Conservation (phyloP, 2,113 vertebrate genomes). For the Mustelus asterias region DNA sequence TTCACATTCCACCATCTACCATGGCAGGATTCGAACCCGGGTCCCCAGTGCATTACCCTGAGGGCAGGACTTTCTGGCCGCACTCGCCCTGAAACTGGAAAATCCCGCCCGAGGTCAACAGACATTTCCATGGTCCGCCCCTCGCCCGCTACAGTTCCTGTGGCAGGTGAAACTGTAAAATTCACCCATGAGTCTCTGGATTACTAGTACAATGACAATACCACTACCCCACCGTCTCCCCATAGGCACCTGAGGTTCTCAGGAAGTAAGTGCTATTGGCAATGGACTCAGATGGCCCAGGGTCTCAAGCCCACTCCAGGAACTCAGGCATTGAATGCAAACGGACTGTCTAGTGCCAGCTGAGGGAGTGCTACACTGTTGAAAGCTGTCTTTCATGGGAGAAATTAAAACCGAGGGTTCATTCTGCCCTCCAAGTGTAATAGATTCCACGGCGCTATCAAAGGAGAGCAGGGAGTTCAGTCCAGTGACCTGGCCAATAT, state of each 20-base stretch:
- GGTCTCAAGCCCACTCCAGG: not conserved
- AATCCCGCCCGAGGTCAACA: too few relatives aligned
- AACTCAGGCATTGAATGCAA: not conserved
- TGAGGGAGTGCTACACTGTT: not conserved
- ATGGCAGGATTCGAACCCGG: too few relatives aligned
- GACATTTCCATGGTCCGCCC: too few relatives aligned
- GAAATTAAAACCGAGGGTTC: not conserved
- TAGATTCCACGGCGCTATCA: not conserved
- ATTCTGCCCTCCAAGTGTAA: not conserved
- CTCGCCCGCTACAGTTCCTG: too few relatives aligned
- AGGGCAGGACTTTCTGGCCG: too few relatives aligned
- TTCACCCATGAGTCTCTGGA: too few relatives aligned
- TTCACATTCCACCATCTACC: too few relatives aligned
- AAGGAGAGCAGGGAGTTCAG: not conserved
- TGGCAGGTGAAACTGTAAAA: too few relatives aligned
- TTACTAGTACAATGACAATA: too few relatives aligned
- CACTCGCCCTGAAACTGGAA: too few relatives aligned
- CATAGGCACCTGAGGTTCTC: not conserved
- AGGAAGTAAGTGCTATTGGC: not conserved
- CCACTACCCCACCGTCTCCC: too few relatives aligned
- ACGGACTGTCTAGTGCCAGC: not conserved
- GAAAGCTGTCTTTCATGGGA: not conserved
- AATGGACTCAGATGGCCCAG: not conserved
- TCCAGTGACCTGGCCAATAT: not conserved
- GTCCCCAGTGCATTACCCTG: too few relatives aligned